These are phyloP conservation scores for Arnoldichthys spilopterus DNA, from an alignment of 2,797 vertebrate genomes.

Conservation along the genomic window DNA sequence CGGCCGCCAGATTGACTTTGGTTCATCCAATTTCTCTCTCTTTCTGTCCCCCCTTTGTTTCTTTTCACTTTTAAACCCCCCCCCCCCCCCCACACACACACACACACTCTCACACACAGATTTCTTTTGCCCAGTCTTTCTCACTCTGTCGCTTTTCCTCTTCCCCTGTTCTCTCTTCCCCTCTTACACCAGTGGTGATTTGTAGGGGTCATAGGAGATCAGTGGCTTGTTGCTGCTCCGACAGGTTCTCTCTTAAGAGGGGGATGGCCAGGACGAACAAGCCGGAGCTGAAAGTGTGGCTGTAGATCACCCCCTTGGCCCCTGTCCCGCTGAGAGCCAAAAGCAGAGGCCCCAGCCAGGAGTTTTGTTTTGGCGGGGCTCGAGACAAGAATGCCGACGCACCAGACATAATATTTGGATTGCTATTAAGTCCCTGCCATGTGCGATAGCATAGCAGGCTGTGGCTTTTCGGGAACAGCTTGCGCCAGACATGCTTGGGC, in stretches of 20 bases:
- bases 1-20: too few species aligned
- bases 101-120: too few species aligned
- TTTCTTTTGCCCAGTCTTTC: too few species aligned
- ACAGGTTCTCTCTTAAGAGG: constrained; percentile 30
- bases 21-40: too few species aligned
- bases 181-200: constrained; percentile 25
- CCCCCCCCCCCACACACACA: too few species aligned
- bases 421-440: constrained; percentile 73
- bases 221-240: constrained; percentile 29
- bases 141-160: too few species aligned
- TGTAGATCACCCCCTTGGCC: constrained; percentile 50
- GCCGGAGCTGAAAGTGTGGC: constrained; percentile 50
- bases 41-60: too few species aligned
- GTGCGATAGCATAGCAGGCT: constrained; percentile 62
- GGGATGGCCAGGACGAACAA: constrained; percentile 16
- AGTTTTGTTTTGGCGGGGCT: constrained; percentile 82
- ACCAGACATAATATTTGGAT: constrained; percentile 88
- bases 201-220: constrained; percentile 41
- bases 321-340: constrained; percentile 62
- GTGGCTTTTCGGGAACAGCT: constrained; percentile 65
- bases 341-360: constrained; percentile 66
- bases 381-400: constrained; percentile 78
- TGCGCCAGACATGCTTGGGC: constrained; percentile 51
- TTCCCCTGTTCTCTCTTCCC: background rate
- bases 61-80: too few species aligned